Percentiles rank a stretch among this genome's conserved stretches.
These are phyloP conservation scores for Trematocara marginatum DNA, from an alignment of 2,113 vertebrate genomes.

Conservation along the genomic window DNA sequence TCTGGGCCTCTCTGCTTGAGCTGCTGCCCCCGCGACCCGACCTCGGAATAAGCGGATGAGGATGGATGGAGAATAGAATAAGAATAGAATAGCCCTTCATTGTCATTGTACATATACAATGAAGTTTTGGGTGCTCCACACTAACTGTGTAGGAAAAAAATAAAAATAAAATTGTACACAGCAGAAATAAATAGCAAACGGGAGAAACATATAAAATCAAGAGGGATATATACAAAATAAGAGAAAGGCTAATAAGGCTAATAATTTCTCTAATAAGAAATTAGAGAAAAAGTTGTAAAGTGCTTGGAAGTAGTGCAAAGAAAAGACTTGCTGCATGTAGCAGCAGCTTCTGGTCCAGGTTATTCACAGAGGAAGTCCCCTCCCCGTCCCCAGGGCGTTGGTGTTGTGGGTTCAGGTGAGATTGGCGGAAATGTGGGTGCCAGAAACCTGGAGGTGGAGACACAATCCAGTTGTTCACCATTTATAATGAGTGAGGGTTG, in stretches of 20 bases:
- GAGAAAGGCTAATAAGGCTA: not conserved
- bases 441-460: not conserved
- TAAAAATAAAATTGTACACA: not conserved
- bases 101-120: not conserved
- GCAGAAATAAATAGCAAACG: not conserved
- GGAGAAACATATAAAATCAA: not conserved
- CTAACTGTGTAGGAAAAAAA: not conserved
- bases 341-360: not conserved
- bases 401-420: not conserved
- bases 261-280: not conserved
- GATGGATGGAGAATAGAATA: not conserved
- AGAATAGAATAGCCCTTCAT: not conserved
- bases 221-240: not conserved
- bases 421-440: rapidly evolving
- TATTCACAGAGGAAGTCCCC: not conserved
- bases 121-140: not conserved
- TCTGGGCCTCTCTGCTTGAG: too few species aligned
- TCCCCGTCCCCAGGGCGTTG: not conserved
- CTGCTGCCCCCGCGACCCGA: too few species aligned
- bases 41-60: too few species aligned
- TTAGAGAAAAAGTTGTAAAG: not conserved
- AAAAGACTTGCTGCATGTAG: not conserved
- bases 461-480: not conserved
- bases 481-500: not conserved
- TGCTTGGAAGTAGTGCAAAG: not conserved